These are phyloP conservation scores for Gymnosoma rotundatum DNA, from an alignment of 2,888 invertebrate genomes.

Conservation along the genomic window DNA sequence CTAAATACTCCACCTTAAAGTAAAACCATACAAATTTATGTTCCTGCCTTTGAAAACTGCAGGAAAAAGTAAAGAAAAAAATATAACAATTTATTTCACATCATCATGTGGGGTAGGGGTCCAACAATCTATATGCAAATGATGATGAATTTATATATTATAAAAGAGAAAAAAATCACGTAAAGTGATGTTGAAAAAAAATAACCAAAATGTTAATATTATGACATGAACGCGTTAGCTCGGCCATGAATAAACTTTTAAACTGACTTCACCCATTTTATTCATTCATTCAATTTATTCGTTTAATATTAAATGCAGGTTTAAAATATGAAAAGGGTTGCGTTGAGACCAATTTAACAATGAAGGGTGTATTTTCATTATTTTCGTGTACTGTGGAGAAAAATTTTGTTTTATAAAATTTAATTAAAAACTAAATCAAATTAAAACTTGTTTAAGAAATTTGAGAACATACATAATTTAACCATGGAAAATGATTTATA, in stretches of 20 bases:
- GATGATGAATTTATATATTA: conserved; percentile 50
- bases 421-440: no score
- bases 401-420: no score
- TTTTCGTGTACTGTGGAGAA: background rate
- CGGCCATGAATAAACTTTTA: conserved; percentile 21
- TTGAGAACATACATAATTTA: no score
- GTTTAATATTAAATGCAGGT: conserved; percentile 1
- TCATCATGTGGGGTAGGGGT: conserved; percentile 14
- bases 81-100: conserved; percentile 20
- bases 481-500: no score
- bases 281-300: conserved; percentile 3
- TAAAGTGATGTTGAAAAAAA: background rate
- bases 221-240: conserved; percentile 31
- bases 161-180: background rate
- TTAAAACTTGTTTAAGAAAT: no score
- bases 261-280: conserved; percentile 23
- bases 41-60: no score
- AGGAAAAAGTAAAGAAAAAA: background rate
- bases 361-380: background rate
- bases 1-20: background rate
- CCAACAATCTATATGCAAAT: conserved; percentile 37
- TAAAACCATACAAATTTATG: conserved; percentile 31
- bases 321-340: background rate
- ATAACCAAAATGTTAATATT: conserved; percentile 32
- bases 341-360: background rate